These are phyloP conservation scores for Graptemys geographica DNA, from an alignment of 2,797 vertebrate species.

Conservation along the genomic window DNA sequence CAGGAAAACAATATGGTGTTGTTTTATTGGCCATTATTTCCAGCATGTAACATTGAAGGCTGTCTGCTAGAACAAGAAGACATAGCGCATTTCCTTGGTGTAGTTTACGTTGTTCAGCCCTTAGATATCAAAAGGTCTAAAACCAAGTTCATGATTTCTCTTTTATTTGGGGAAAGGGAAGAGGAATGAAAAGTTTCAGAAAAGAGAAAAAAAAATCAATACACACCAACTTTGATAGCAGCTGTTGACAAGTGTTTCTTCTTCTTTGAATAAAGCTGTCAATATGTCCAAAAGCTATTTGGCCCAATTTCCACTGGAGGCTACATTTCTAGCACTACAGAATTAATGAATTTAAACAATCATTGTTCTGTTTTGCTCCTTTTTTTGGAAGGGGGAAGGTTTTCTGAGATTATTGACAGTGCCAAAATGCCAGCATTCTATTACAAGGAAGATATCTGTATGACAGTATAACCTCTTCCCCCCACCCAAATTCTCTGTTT, in stretches of 20 bases:
- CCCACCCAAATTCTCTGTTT: background rate
- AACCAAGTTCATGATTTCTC: conserved; percentile 29
- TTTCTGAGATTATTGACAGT: background rate
- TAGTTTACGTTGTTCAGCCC: conserved; percentile 21
- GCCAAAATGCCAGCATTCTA: background rate
- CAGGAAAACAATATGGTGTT: conserved; percentile 1
- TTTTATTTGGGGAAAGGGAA: conserved; percentile 10
- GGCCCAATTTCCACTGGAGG: conserved; percentile 41
- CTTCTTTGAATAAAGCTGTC: conserved; percentile 70
- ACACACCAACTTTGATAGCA: conserved; percentile 51
- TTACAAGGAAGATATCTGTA: background rate
- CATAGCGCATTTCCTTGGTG: conserved; percentile 33
- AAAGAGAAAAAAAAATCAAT: conserved; percentile 58
- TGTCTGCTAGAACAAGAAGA: conserved; percentile 34
- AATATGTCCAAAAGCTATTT: conserved; percentile 56
- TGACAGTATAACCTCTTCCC: background rate
- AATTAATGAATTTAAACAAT: conserved; percentile 54
- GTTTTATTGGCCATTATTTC: conserved; percentile 35
- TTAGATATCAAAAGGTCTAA: conserved; percentile 59
- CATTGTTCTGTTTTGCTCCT: conserved; percentile 13
- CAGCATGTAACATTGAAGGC: background rate
- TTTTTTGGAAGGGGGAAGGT: background rate
- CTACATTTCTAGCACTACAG: conserved; percentile 49
- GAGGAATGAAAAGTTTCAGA: conserved; percentile 45
- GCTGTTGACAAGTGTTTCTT: conserved; percentile 25